Conservation (phyloP, 2,888 invertebrate genomes). For the Spatulosminthurus flaviceps region DNA sequence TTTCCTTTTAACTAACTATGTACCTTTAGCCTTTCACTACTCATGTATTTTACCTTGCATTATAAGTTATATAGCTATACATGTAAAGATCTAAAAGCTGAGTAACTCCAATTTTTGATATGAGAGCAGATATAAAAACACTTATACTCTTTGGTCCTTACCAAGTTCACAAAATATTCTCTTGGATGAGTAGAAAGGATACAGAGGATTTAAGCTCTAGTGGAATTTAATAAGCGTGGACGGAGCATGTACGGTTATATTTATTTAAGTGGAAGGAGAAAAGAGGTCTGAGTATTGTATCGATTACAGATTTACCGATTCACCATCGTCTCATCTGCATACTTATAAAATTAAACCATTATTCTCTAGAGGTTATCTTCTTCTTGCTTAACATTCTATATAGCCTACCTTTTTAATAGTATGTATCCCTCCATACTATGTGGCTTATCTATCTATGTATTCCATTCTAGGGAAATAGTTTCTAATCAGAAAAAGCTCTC, state of each 20-base stretch:
- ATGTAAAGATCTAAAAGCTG: too few relatives aligned
- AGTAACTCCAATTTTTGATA: too few relatives aligned
- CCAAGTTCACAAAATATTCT: background rate
- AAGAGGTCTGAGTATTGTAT: slow-evolving; percentile 34
- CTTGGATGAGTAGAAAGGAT: background rate
- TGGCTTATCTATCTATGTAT: too few relatives aligned
- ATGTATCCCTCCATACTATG: background rate
- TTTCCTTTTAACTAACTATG: too few relatives aligned
- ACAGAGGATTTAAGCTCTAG: too few relatives aligned
- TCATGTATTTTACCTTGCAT: too few relatives aligned
- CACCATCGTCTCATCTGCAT: slow-evolving; percentile 44
- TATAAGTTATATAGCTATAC: too few relatives aligned
- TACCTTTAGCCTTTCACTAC: too few relatives aligned
- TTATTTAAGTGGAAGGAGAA: slow-evolving; percentile 34
- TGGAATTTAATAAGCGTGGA: slow-evolving; percentile 3
- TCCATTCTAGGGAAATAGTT: background rate
- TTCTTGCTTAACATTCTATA: background rate
- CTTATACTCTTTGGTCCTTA: background rate
- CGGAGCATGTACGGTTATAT: slow-evolving; percentile 12
- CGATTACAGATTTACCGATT: slow-evolving; percentile 45
- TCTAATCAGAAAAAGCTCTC: slow-evolving; percentile 35
- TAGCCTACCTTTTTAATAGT: too few relatives aligned
- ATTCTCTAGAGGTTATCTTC: slow-evolving; percentile 45
- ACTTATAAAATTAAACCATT: slow-evolving; percentile 46
- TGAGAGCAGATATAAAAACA: too few relatives aligned